Base-by-base conservation (phyloP, 2,113 vertebrate genomes). In the Elephas maximus region DNA sequence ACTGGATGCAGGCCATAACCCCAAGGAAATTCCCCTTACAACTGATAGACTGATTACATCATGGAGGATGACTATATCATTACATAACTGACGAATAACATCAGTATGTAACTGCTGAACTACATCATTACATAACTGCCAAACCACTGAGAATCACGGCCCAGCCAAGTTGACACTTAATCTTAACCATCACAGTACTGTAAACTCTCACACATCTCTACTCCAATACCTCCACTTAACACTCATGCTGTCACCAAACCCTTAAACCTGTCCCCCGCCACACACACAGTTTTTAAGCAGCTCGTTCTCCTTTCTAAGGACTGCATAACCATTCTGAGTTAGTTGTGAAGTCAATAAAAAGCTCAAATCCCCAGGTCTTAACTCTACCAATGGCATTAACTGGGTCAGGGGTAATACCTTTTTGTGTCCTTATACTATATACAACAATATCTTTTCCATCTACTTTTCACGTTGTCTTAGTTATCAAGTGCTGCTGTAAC, bases 241-340 rank as follows among this genome's bases (percentile, higher is more conserved):
- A 44, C 21, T 48, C 30, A 23, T 8, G 0, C 28, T 33, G 33
- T 41, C 57, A 33, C 44, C 21, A 2, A n/a, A 8, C 7, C 1
- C 12, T 8, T 28, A 33, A n/a, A 11, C 5, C n/a, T 14, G 2
- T 0, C 9, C 8, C 33, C 28, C 45, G 1, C 37, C 4, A 51
- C 18, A 33, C 24, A 20, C 6, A n/a, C 3, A 37, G 37, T 37
- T 67, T 44, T 28, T 73, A 2, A 60, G 76, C 9, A 87, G 9
- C 33, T 86, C n/a, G 15, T 87, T 78, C 11, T 90, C 0, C 30
- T 90, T 90, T 0, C 30, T 90, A 15, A 57, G 10, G 18, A 90
- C 30, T 23, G 24, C 17, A 63, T 93, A 8, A 14, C 5, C 20
- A 79, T 45, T 24, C 78, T 79, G 21, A 65, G 14, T 65, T 71